Evolutionary conservation across 2,113 vertebrate species (phyloP), one percentile per base, ranked within the genome.

Genomic region (Athene cunicularia): DNA sequence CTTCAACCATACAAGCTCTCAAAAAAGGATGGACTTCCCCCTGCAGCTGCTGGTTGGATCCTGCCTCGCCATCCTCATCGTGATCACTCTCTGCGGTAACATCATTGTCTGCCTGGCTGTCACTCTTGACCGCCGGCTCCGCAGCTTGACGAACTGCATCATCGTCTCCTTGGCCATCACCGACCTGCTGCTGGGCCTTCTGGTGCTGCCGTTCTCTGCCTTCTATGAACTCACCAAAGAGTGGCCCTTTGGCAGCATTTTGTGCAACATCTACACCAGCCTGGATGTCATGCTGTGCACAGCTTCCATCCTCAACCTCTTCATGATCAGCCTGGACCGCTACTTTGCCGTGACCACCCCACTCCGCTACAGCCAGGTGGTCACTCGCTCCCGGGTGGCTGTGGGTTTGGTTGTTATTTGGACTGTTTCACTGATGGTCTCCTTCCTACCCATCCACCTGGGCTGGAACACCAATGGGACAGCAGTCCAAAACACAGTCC

Each of bases 251-350:
- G 98, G 99, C 59, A 97, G 97, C 1, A 94, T 95, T 90, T 98
- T 99, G 79, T 99, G 99, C 96, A 99, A 99, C 88, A 98, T 99
- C 97, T 99, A 99, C 83, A 98, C 97, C 94, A 99, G 99, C 93
- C 97, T 99, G 97, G 99, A 99, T 0, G 99, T 99, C 93, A 99
- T 99, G 99, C 97, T 99, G 52, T 99, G 99, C 97, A 99, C 99
- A 0, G 99, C 99, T 76, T 99, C 99, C 95, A 99, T 99, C 93
- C 99, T 99, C 89, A 99, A 99, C 84, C 99, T 99, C 52, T 98
- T 99, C 90, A 97, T 99, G 97, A 99, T 99, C 97, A 99, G 99
- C 79, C 97, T 99, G 9, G 99, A 99, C 95, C 99, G 99, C 59
- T 99, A 99, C 98, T 98, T 99, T 4, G 99, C 99, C 0, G 98